Evolutionary conservation across 2,797 vertebrate genomes (phyloP).

Genomic region (Channallabes apus): DNA sequence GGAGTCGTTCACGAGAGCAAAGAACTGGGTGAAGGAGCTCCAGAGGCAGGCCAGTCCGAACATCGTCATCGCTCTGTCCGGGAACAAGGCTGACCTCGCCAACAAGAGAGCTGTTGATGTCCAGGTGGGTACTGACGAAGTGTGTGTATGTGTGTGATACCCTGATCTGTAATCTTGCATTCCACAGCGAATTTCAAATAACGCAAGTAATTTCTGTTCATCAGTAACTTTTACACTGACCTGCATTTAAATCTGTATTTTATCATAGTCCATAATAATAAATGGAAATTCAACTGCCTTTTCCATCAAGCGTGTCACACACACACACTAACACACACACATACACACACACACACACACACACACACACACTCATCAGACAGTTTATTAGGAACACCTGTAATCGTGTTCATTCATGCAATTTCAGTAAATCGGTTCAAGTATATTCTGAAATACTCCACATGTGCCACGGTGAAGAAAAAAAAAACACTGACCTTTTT

Average conservation of each 20-base stretch:
- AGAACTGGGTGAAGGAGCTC: slow-evolving; percentile 99
- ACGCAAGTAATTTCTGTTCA: too few species aligned
- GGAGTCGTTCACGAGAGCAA: slow-evolving; percentile 97
- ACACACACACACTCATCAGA: not conserved
- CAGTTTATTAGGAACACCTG: not conserved
- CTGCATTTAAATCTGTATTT: not conserved
- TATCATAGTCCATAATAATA: too few species aligned
- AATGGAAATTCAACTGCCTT: too few species aligned
- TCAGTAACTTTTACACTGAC: not conserved
- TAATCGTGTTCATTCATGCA: not conserved
- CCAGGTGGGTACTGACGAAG: slow-evolving; percentile 77
- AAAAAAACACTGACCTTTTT: not conserved
- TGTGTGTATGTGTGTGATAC: not conserved
- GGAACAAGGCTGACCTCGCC: slow-evolving; percentile 97
- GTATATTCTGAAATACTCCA: not conserved
- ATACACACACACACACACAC: not conserved
- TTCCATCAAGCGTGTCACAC: too few species aligned
- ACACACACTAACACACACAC: not conserved
- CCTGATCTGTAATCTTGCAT: not conserved
- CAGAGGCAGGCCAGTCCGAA: slow-evolving; percentile 98
- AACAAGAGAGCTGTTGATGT: slow-evolving; percentile 97
- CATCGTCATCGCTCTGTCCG: slow-evolving; percentile 97
- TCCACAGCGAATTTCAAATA: too few species aligned
- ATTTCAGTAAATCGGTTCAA: not conserved
- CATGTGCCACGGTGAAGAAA: too few species aligned